Conservation (phyloP, 2,888 invertebrate species). For the Oeneis ivallda region DNA sequence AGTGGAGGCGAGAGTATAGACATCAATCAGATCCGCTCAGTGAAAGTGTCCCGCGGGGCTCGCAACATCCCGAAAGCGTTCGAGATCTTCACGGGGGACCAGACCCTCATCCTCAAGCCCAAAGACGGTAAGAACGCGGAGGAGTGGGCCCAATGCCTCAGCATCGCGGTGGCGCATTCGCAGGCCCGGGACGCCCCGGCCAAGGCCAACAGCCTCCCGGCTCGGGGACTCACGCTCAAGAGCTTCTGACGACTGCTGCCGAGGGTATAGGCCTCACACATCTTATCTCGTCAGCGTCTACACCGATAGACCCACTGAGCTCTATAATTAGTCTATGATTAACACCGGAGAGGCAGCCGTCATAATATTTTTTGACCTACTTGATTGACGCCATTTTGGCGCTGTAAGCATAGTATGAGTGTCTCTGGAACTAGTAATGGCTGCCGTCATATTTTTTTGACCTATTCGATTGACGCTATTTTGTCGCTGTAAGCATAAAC, state of each 20-base stretch:
- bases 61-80: constrained; percentile 97
- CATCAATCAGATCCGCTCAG: constrained; percentile 95
- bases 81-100: constrained; percentile 97
- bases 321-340: too few relatives aligned
- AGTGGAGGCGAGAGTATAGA: constrained; percentile 93
- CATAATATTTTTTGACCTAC: too few relatives aligned
- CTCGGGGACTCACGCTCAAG: constrained; percentile 74
- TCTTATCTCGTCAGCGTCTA: too few relatives aligned
- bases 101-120: constrained; percentile 95
- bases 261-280: background rate
- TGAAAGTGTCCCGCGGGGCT: constrained; percentile 95
- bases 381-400: too few relatives aligned
- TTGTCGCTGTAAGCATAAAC: too few relatives aligned
- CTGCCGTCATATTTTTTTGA: too few relatives aligned
- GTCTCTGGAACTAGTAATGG: too few relatives aligned
- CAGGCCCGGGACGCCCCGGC: constrained; percentile 83
- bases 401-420: too few relatives aligned
- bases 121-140: constrained; percentile 97
- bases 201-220: constrained; percentile 77
- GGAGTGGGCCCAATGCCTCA: constrained; percentile 97
- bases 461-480: too few relatives aligned
- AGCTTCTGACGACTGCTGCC: constrained; percentile 56
- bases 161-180: constrained; percentile 95
- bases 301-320: too few relatives aligned
- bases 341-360: too few relatives aligned